Conservation (phyloP, 1,140 invertebrate species). For the Danaus melanippus region DNA sequence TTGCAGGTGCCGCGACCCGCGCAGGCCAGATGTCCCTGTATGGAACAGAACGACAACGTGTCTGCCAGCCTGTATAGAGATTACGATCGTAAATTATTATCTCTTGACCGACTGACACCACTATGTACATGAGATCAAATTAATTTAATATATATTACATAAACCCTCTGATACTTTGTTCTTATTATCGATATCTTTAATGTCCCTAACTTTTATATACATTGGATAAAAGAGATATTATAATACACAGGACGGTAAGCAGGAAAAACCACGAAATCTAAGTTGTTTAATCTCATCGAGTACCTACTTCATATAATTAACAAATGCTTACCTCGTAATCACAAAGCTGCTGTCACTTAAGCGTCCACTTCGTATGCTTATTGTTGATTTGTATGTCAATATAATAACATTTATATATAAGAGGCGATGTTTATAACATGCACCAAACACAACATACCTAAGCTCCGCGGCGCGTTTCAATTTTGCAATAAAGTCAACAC, state of each 20-base stretch:
- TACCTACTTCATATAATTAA: no score
- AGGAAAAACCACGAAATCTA: no score
- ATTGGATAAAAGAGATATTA: background rate
- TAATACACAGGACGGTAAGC: no score
- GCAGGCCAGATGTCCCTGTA: conserved; percentile 40
- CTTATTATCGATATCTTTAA: conserved; percentile 4
- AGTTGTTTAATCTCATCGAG: no score
- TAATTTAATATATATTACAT: no score
- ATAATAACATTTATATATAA: conserved; percentile 53
- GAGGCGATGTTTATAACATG: conserved; percentile 46
- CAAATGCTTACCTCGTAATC: no score
- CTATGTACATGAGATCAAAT: background rate
- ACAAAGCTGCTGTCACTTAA: conserved; percentile 33
- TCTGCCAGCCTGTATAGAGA: conserved; percentile 21
- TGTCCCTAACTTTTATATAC: background rate
- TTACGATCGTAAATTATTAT: conserved; percentile 24
- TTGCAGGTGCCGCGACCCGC: conserved; percentile 43
- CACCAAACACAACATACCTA: conserved; percentile 36
- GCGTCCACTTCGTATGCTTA: conserved; percentile 48
- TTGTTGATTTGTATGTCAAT: conserved; percentile 54
- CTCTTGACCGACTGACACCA: conserved; percentile 12
- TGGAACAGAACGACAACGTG: conserved; percentile 33
- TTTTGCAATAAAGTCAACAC: conserved; percentile 64
- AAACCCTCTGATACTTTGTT: no score
- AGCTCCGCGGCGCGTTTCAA: conserved; percentile 45